Evolutionary conservation across 2,113 vertebrate species (phyloP), one percentile per base, ranked within the genome.

Genomic region (Probosciger aterrimus): DNA sequence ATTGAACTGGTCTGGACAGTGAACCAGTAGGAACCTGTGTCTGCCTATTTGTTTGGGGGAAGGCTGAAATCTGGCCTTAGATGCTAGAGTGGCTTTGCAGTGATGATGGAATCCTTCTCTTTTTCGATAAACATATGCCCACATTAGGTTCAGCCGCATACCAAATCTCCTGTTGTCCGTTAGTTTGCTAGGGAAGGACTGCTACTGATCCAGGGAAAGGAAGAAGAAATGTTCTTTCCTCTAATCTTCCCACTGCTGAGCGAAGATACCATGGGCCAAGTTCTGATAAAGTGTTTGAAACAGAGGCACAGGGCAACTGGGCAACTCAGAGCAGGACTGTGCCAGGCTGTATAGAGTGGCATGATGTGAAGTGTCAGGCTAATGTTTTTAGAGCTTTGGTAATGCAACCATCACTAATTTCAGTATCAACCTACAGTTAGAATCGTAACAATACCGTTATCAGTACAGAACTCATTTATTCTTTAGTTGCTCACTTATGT

Each of bases 291-390:
- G 9, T 46, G 4, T 64, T 73, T 86, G 68, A 55, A 77, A 19
- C 19, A 41, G 52, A 44, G 53, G 8, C 31, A 47, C 1, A 0
- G 41, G 49, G n/a, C 5, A 2, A 4, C 23, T 24, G 22, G 9
- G 13, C 4, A 4, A 14, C 35, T 64, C 41, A 4, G 14, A 53
- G 18, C 39, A 64, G 49, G 17, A 6, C 44, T 41, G 22, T n/a
- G 28, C 8, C 9, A 2, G 74, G 12, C 47, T 87, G 11, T 16
- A 3, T 2, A 1, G 39, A 50, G 28, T 24, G 17, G 19, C 19
- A 9, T 24, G 19, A 46, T 41, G 33, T 33, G 30, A 73, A 65
- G 23, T 13, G 28, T 46, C 53, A 50, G 35, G 60, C 53, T 7
- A 0, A 4, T 75, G 14, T 6, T 79, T 90, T 70, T 47, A 63